Conservation (phyloP, 2,113 vertebrate genomes). For the Bombycilla garrulus region DNA sequence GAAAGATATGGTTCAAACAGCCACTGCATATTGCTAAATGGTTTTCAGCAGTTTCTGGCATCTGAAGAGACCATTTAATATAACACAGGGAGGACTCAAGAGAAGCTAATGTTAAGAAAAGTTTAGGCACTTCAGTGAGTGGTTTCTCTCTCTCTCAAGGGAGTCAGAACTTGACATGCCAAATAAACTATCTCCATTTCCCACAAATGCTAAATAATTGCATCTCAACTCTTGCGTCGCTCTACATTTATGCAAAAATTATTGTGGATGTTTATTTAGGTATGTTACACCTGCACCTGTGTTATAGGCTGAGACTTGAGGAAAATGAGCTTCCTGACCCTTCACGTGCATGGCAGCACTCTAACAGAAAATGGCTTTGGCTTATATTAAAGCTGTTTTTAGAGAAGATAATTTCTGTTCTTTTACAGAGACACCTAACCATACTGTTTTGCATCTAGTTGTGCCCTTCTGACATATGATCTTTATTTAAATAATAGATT, state of each 20-base stretch:
- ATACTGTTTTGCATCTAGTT: background rate
- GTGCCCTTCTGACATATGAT: background rate
- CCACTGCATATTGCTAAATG: background rate
- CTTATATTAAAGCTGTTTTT: conserved; percentile 11
- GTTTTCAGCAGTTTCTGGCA: background rate
- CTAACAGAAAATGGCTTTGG: background rate
- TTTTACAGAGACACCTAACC: background rate
- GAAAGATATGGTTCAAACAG: background rate
- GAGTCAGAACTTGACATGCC: conserved; percentile 43
- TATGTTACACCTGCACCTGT: background rate
- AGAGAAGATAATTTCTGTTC: background rate
- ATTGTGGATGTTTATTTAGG: conserved; percentile 25
- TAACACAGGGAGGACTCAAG: background rate
- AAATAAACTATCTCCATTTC: conserved; percentile 50
- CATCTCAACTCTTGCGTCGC: conserved; percentile 50
- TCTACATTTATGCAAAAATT: conserved; percentile 61
- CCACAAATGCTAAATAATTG: conserved; percentile 60
- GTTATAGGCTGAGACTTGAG: conserved; percentile 24
- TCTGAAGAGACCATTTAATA: background rate
- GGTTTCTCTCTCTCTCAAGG: conserved; percentile 26
- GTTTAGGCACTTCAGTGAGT: background rate
- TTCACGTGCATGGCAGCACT: background rate
- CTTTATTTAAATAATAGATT: background rate
- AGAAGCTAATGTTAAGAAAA: background rate
- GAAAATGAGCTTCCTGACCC: conserved; percentile 67